Conservation (phyloP, 2,797 vertebrate species). For the Diglossa cyanea region DNA sequence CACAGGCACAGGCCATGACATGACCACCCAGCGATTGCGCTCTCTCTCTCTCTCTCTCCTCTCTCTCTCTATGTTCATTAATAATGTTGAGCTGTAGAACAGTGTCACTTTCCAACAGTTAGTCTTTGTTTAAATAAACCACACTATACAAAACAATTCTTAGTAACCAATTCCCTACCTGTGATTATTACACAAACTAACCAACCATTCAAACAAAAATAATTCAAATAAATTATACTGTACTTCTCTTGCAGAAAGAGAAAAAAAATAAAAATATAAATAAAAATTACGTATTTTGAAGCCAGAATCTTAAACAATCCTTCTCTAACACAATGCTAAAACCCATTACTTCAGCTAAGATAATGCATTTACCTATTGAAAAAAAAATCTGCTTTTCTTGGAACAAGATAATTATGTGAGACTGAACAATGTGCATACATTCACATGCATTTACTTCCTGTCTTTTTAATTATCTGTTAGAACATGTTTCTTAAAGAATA, state of each 20-base stretch:
- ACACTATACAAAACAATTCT: not conserved
- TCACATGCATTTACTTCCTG: not conserved
- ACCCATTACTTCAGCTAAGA: not conserved
- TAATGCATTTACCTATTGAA: not conserved
- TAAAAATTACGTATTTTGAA: not conserved
- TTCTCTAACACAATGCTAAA: not conserved
- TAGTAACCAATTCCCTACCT: not conserved
- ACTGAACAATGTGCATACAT: not conserved
- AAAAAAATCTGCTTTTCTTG: not conserved
- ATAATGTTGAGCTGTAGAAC: not conserved
- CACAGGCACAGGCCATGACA: not conserved
- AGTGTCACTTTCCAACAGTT: not conserved
- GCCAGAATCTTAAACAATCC: not conserved
- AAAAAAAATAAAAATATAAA: too few relatives aligned
- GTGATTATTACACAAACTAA: not conserved
- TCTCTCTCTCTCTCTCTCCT: not conserved
- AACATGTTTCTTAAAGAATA: not conserved
- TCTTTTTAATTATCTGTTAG: not conserved
- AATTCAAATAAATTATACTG: not conserved
- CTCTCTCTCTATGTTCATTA: not conserved
- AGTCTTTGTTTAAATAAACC: not conserved
- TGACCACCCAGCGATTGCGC: not conserved
- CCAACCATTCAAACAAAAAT: not conserved
- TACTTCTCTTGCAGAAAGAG: not conserved
- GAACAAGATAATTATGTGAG: not conserved